Evolutionary conservation across 2,888 invertebrate genomes (phyloP).

Genomic region (Xanthia togata): DNA sequence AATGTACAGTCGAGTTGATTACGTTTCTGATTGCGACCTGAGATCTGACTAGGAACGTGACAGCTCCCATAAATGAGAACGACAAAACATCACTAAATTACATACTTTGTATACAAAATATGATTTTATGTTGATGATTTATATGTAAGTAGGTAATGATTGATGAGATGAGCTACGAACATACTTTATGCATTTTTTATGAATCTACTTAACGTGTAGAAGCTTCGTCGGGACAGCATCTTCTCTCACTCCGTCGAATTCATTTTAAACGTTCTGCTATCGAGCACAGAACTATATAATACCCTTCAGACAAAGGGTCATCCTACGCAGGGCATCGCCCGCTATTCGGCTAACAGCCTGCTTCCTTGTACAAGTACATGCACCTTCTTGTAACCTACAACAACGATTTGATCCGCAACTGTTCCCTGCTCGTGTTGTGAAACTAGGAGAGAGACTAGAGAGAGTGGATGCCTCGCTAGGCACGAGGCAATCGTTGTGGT

Average conservation of each 20-base stretch:
- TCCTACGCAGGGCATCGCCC: conserved; percentile 85
- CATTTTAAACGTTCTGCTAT: conserved; percentile 48
- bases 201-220: conserved; percentile 1
- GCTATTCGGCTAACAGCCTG: conserved; percentile 75
- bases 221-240: not conserved
- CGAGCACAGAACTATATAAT: conserved; percentile 61
- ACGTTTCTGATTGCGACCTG: conserved; percentile 8
- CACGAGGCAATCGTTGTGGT: not conserved
- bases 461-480: conserved; percentile 16
- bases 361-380: conserved; percentile 73
- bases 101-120: conserved; percentile 15
- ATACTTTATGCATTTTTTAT: conserved; percentile 12
- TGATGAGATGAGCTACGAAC: conserved; percentile 11
- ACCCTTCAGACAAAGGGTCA: conserved; percentile 79
- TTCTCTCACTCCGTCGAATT: conserved; percentile 25
- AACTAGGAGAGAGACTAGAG: conserved; percentile 38
- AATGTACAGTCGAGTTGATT: conserved; percentile 29
- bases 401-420: conserved; percentile 36
- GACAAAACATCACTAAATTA: conserved; percentile 14
- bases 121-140: conserved; percentile 13
- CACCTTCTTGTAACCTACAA: conserved; percentile 63
- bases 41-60: conserved; percentile 1
- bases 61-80: not conserved
- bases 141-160: conserved; percentile 22
- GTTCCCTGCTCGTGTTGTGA: conserved; percentile 30